phyloP scores from a whole-genome alignment of 2,888 invertebrate species.

The Acanthosepion esculentum region DNA sequence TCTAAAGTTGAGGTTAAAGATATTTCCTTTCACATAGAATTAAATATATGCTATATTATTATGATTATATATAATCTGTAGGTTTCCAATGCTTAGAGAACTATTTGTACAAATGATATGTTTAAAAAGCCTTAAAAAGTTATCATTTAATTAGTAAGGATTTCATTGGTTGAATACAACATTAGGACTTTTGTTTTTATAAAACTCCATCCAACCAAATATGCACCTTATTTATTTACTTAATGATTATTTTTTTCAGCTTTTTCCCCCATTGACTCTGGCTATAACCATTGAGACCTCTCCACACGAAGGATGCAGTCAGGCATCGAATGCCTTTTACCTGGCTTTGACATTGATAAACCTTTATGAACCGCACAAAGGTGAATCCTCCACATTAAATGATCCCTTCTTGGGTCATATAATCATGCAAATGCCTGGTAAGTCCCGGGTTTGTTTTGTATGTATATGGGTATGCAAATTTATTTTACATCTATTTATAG shows the following conservation, averaged over 20 bases:
- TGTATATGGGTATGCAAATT: conserved; percentile 24
- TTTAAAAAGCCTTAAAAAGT: not conserved
- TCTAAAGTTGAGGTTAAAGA: not conserved
- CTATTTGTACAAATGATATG: not conserved
- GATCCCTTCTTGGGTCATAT: conserved; percentile 11
- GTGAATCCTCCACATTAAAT: conserved; percentile 33
- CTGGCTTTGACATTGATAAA: conserved; percentile 10
- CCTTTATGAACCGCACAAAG: not conserved
- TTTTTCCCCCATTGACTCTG: not conserved
- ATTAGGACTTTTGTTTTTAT: not conserved
- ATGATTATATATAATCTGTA: not conserved
- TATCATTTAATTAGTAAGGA: not conserved
- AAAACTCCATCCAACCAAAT: not conserved
- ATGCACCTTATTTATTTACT: no score
- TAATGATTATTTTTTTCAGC: not conserved
- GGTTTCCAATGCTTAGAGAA: not conserved
- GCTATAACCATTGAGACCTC: not conserved
- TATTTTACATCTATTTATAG: conserved; percentile 3
- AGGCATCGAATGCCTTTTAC: not conserved
- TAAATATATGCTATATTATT: not conserved
- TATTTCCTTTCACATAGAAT: not conserved
- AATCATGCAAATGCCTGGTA: conserved; percentile 33
- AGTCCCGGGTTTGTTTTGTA: conserved; percentile 35
- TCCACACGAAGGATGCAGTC: conserved; percentile 33
- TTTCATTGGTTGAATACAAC: not conserved